Conservation (phyloP, 1,140 invertebrate species). For the Chrysomallon squamiferum region DNA sequence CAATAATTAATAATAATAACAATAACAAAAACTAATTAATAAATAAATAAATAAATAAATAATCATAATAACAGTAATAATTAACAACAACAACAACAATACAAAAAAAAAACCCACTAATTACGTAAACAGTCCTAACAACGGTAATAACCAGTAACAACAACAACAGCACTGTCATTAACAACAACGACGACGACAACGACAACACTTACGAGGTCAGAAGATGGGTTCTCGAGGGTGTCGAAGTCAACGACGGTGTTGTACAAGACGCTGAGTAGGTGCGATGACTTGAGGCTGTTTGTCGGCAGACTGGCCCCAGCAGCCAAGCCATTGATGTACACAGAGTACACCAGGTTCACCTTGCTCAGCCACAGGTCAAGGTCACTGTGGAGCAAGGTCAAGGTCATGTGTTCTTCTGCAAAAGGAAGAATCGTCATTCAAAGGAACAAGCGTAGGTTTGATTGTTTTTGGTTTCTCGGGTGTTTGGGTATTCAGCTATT, state of each 20-base stretch:
- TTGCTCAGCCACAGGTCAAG: constrained; percentile 37
- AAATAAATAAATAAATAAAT: too few relatives aligned
- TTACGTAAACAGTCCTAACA: too few relatives aligned
- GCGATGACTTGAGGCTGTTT: constrained; percentile 34
- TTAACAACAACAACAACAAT: too few relatives aligned
- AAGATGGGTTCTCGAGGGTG: constrained; percentile 13
- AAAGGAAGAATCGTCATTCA: constrained; percentile 6
- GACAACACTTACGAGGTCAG: constrained; percentile 22
- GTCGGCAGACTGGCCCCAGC: constrained; percentile 20
- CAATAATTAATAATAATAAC: too few relatives aligned
- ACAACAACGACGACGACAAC: too few relatives aligned
- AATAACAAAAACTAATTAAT: too few relatives aligned
- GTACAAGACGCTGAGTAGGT: constrained; percentile 43
- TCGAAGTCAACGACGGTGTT: constrained; percentile 31
- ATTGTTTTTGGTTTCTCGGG: not conserved
- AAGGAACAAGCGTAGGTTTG: not conserved
- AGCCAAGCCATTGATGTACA: constrained; percentile 34
- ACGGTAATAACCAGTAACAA: too few relatives aligned
- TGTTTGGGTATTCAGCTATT: too few relatives aligned
- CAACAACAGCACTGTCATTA: too few relatives aligned
- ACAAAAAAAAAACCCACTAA: too few relatives aligned
- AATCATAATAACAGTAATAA: too few relatives aligned
- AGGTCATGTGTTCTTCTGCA: constrained; percentile 34
- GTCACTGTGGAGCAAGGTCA: constrained; percentile 25
- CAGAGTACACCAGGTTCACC: constrained; percentile 33